Percentiles rank a stretch among this genome's conserved stretches.
Conservation (phyloP, 2,797 vertebrate species). For the Atherinosoma microstoma region DNA sequence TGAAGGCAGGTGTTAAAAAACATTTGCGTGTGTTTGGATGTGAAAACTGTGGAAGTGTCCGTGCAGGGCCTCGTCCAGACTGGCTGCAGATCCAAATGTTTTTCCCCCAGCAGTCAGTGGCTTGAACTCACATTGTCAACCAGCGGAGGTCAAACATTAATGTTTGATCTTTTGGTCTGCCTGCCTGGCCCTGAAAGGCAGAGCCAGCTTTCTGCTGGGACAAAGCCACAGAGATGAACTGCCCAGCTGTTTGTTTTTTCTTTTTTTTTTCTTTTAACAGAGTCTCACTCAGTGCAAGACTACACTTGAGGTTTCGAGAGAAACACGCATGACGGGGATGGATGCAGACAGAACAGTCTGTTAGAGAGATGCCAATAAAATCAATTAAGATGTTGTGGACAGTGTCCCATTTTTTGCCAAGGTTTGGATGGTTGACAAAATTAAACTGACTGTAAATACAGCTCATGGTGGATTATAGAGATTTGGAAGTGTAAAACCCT, state of each 20-base stretch:
- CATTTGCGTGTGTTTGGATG: constrained; percentile 9
- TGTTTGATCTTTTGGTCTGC: constrained; percentile 65
- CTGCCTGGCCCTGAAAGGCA: constrained; percentile 48
- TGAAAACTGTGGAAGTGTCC: constrained; percentile 10
- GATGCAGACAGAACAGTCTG: neutral
- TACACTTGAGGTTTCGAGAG: neutral
- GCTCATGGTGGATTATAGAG: no score
- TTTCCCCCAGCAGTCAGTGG: constrained; percentile 49
- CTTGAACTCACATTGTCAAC: constrained; percentile 71
- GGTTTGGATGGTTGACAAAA: neutral
- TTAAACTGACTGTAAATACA: no score
- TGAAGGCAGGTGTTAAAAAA: constrained; percentile 53
- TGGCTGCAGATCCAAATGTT: constrained; percentile 33
- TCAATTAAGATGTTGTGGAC: neutral
- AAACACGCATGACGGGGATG: neutral
- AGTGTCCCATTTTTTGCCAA: neutral
- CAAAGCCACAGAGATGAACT: constrained; percentile 31
- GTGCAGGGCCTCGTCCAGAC: constrained; percentile 12
- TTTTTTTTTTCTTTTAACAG: neutral
- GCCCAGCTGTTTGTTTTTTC: constrained; percentile 15
- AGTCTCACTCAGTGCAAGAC: neutral
- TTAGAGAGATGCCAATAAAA: neutral
- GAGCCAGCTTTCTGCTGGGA: constrained; percentile 45
- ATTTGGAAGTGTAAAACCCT: no score
- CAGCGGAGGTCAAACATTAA: constrained; percentile 69